Conservation (phyloP, 2,888 invertebrate genomes). For the Tiphia femorata region DNA sequence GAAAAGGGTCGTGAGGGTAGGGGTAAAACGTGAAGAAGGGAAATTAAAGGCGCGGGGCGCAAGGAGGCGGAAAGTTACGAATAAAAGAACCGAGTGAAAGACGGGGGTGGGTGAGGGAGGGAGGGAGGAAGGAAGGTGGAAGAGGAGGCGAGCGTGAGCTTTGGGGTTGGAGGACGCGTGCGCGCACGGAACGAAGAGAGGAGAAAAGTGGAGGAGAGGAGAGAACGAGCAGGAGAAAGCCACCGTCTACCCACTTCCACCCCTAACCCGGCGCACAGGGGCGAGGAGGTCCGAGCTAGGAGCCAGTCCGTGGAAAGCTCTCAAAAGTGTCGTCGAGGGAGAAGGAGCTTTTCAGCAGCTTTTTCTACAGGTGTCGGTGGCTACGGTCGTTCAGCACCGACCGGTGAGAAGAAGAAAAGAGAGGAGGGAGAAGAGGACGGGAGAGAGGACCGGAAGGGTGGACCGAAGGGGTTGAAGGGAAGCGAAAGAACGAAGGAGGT, state of each 20-base stretch:
- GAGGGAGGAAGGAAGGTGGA: constrained; percentile 2
- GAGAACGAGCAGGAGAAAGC: no score
- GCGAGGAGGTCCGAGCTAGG: constrained; percentile 11
- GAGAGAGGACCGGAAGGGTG: neutral
- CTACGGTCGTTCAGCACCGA: no score
- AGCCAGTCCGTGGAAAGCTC: constrained; percentile 29
- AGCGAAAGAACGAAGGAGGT: neutral
- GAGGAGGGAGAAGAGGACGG: neutral
- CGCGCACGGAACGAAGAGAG: no score
- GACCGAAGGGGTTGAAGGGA: neutral
- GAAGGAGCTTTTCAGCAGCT: constrained; percentile 29
- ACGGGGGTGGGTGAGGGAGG: constrained; percentile 2
- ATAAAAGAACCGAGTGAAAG: neutral
- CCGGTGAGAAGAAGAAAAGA: no score
- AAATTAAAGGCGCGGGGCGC: neutral
- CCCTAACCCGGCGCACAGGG: no score
- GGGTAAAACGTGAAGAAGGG: neutral
- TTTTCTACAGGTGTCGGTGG: constrained; percentile 15
- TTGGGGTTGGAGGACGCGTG: no score
- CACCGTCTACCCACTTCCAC: no score
- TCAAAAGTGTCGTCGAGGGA: constrained; percentile 26
- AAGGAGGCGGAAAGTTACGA: neutral
- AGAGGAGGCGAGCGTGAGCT: neutral
- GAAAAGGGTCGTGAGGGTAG: neutral
- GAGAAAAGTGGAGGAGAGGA: no score